Evolutionary conservation across 2,888 invertebrate species (phyloP).

Genomic region (Stenodema calcarata): DNA sequence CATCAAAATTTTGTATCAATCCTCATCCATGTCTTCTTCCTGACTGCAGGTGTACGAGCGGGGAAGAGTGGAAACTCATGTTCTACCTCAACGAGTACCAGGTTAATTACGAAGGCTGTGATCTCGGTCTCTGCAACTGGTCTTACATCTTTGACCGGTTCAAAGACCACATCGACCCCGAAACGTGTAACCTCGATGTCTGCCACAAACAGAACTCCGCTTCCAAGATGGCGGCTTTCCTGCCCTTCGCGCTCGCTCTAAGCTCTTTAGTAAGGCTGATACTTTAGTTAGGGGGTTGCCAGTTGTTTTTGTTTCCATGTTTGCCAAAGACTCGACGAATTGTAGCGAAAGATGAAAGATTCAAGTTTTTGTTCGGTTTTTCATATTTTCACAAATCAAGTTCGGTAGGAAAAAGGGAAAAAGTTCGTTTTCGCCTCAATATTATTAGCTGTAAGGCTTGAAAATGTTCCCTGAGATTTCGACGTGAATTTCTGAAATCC

Average conservation of each 20-base stretch:
- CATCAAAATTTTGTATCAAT: too few relatives aligned
- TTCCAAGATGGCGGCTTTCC: not conserved
- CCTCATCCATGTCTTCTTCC: too few relatives aligned
- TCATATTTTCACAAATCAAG: too few relatives aligned
- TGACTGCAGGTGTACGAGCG: conserved; percentile 57
- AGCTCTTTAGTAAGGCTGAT: conserved; percentile 25
- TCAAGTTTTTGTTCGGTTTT: too few relatives aligned
- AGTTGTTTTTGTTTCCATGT: not conserved
- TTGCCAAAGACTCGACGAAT: conserved; percentile 27
- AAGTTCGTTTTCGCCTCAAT: too few relatives aligned
- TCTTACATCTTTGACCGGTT: conserved; percentile 70
- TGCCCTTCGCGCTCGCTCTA: not conserved
- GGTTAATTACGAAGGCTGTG: conserved; percentile 72
- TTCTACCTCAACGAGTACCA: conserved; percentile 77
- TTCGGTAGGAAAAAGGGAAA: too few relatives aligned
- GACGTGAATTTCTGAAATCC: too few relatives aligned
- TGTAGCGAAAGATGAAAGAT: not conserved
- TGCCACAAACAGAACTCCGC: conserved; percentile 32
- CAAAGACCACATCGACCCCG: conserved; percentile 62
- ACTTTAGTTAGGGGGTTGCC: not conserved
- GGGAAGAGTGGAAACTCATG: conserved; percentile 67
- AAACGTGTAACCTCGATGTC: conserved; percentile 44
- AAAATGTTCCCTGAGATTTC: too few relatives aligned
- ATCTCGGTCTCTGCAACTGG: conserved; percentile 81
- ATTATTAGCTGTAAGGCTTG: too few relatives aligned